Evolutionary conservation across 2,797 vertebrate genomes (phyloP).

Genomic region (Sebastes hubbsi): DNA sequence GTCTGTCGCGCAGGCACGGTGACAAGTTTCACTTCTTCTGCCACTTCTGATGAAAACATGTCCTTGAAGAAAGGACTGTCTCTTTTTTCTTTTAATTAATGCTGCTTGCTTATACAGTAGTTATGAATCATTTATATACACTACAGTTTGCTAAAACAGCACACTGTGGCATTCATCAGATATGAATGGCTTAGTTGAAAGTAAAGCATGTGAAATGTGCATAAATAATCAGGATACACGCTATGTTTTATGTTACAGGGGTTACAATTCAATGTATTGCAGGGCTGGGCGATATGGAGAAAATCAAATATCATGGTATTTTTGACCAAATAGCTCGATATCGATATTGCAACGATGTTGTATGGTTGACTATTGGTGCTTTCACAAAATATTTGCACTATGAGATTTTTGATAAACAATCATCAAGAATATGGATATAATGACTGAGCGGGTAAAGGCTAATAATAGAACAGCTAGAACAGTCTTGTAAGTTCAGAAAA

Average conservation of each 20-base stretch:
- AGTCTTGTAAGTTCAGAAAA: no score
- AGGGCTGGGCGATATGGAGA: neutral
- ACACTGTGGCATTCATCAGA: neutral
- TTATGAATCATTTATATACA: slow-evolving; percentile 3
- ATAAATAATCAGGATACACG: rapidly evolving
- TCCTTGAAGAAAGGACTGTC: neutral
- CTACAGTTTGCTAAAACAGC: neutral
- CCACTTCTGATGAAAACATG: neutral
- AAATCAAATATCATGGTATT: neutral
- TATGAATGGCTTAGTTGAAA: neutral
- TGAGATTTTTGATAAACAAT: neutral
- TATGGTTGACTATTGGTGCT: no score
- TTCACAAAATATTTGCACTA: neutral
- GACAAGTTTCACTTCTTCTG: neutral
- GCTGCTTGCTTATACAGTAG: neutral
- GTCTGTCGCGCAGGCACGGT: neutral
- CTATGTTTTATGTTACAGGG: neutral
- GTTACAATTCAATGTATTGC: neutral
- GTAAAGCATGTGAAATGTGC: neutral
- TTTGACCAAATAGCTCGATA: no score
- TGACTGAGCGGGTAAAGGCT: neutral
- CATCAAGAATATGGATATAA: neutral
- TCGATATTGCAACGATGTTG: neutral
- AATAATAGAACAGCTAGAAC: neutral
- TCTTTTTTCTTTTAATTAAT: slow-evolving; percentile 1